Evolutionary conservation across 2,888 invertebrate species (phyloP), one percentile per base, ranked within the genome.

Genomic region (Lottia gigantea): DNA sequence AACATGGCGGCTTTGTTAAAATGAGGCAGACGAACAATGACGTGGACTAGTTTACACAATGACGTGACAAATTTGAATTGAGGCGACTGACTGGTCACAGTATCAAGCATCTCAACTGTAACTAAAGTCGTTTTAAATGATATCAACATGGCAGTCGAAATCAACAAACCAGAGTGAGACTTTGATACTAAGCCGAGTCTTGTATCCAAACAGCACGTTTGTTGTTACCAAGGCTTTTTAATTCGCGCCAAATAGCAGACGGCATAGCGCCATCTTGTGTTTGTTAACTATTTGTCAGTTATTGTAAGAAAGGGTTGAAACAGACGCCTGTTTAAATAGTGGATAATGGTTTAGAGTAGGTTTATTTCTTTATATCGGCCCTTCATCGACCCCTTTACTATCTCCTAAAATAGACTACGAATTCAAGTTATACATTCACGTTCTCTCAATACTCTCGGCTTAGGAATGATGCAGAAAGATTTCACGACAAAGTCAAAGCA

Each of bases 61-160:
- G 23, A 55, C 55, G 55, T 55, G 55, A 55, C 55, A 23, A 55
- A 14, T 19, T 23, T 55, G 55, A 15, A 19, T 55, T 55, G 19
- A 23, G 19, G 23, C 23, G 12, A 2, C 23, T 40, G 55, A 55
- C 19, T 55, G 55, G 23, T 23, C 23, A 55, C 55, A 55, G 55
- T 55, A 55, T 55, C 55, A 55, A 55, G 55, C 19, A 55, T 23
- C 55, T 55, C 55, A 23, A 55, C 55, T 55, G 55, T 55, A 55
- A 55, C 55, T 55, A 55, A 55, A 55, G 55, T 55, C 55, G 55
- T 23, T 55, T 23, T 55, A 55, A 55, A 55, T 55, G 55, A 55
- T 55, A 55, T 55, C 55, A 55, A 55, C 23, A 55, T 55, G 19
- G 19, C 12, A 19, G 19, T 23, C 14, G 55, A 23, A 55, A 55